A percentile compares a stretch with the other conserved stretches of the same genome.
These are phyloP conservation scores for Neosilurus mollespiculum DNA, from an alignment of 2,797 vertebrate genomes.

Conservation along the genomic window DNA sequence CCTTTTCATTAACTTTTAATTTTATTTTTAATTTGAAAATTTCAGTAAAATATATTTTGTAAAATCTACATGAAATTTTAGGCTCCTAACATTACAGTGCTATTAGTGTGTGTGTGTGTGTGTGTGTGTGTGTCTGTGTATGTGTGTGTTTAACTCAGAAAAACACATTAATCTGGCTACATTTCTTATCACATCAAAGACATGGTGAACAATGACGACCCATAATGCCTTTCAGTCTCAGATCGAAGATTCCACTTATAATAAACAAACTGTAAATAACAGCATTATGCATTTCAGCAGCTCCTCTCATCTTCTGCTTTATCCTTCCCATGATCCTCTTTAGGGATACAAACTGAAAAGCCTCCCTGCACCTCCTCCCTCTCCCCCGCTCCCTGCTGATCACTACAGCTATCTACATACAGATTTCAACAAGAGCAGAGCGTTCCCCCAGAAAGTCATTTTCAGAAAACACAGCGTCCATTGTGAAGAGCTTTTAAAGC, in stretches of 20 bases:
- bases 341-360: constrained; percentile 25
- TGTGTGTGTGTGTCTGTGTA: background rate
- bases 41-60: background rate
- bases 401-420: constrained; percentile 35
- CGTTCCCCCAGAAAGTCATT: constrained; percentile 22
- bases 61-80: background rate
- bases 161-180: background rate
- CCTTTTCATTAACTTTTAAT: background rate
- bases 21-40: background rate
- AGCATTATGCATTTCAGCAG: constrained; percentile 64
- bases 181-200: constrained; percentile 67
- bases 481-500: constrained; percentile 35
- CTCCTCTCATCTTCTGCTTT: constrained; percentile 40
- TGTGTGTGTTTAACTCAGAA: constrained; percentile 15
- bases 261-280: constrained; percentile 38
- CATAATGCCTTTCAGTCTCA: constrained; percentile 61
- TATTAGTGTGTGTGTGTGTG: background rate
- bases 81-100: background rate
- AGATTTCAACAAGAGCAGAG: constrained; percentile 25
- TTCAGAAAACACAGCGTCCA: constrained; percentile 14
- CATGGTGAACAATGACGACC: constrained; percentile 58
- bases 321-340: constrained; percentile 43
- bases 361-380: background rate
- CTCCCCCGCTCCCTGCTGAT: constrained; percentile 11
- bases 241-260: constrained; percentile 66